phyloP scores from a whole-genome alignment of 2,888 invertebrate genomes.

The Chrysolina americana region DNA sequence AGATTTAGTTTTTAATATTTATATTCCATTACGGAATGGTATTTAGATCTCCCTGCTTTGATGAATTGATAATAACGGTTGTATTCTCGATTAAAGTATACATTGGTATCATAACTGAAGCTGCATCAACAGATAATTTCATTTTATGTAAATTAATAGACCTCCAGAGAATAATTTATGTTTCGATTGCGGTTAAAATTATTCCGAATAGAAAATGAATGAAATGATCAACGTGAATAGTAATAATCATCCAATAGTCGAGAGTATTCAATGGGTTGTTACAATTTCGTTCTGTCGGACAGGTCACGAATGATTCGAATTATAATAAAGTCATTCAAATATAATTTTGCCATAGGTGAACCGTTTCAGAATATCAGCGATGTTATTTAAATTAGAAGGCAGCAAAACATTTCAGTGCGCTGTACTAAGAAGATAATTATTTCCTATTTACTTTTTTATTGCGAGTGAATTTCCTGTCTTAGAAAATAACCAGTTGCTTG shows the following conservation, averaged over 20 bases:
- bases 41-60: no score
- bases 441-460: no score
- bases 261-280: background rate
- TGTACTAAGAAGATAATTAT: no score
- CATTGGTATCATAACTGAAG: background rate
- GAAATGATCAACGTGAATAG: background rate
- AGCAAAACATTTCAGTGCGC: no score
- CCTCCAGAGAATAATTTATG: constrained; percentile 7
- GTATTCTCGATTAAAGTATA: background rate
- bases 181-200: background rate
- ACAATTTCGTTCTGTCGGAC: background rate
- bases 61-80: background rate
- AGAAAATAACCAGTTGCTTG: no score
- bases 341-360: no score
- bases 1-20: no score
- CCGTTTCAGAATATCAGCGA: no score
- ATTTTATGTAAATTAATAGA: constrained; percentile 27
- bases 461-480: no score
- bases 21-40: no score
- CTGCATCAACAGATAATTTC: constrained; percentile 18
- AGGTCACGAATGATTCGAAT: background rate
- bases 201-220: background rate
- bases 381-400: no score
- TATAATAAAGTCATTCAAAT: background rate
- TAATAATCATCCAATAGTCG: background rate